Base-by-base conservation (phyloP, 2,113 vertebrate genomes). In the Corythaixoides concolor region DNA sequence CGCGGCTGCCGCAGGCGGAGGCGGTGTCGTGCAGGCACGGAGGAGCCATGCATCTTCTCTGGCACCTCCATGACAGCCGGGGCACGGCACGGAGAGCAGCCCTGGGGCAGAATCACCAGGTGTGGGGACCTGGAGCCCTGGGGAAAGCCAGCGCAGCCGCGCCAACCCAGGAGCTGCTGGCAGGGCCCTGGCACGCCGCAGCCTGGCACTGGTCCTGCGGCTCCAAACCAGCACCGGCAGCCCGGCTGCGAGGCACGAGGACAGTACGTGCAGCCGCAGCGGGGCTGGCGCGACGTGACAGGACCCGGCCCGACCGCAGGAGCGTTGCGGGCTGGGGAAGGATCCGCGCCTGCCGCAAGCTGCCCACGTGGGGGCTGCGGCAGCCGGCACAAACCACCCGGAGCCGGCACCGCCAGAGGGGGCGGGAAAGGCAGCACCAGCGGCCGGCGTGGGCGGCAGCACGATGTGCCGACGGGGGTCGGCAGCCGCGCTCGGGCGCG, bases 51-150 rank as follows among this genome's bases (percentile, higher is more conserved):
- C 49, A 18, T n/a, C n/a, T 26, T 43, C 76, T 35, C 70, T 0
- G 0, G 53, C 72, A 43, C 53, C 22, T 50, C 67, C 11, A 4
- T 4, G 19, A 55, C 59, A 43, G 63, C 68, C 6, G 1, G n/a
- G 37, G 15, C 28, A n/a, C 0, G 2, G 50, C 0, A 1, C 0
- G 0, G 58, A 26, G 23, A 68, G 24, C 58, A 68, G 53, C 37
- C 45, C 66, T 4, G 3, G 64, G 33, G 20, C 5, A 13, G 33
- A 19, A 43, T 26, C 39, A 27, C 8, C 1, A 1, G 2, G 16
- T 2, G 19, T 0, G 0, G 55, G 35, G 8, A 12, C 13, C 8
- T 2, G 32, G 22, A 17, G 15, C 27, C 50, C n/a, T 21, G 17
- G 33, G 53, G 35, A 56, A 15, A 22, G 28, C 64, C 22, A 14